Evolutionary conservation across 2,797 vertebrate species (phyloP).

Genomic region (Loris lydekkerianus): DNA sequence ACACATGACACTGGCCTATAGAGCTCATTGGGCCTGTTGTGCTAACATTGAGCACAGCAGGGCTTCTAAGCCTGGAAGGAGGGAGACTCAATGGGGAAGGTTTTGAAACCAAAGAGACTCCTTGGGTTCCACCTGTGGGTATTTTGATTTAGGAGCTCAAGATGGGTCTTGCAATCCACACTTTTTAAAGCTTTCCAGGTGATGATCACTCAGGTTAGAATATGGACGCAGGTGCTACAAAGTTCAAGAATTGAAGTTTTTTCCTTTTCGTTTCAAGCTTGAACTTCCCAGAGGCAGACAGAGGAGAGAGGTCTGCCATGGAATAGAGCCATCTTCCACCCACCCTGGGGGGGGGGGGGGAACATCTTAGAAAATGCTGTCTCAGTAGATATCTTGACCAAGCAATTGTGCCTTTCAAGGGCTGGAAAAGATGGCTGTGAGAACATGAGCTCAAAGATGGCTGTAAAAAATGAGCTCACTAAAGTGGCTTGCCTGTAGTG

Average conservation of each 20-base stretch:
- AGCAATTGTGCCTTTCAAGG: neutral
- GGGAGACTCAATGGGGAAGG: neutral
- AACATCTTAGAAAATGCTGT: neutral
- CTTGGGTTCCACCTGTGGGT: fast-evolving
- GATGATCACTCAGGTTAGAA: neutral
- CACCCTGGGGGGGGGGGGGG: no score
- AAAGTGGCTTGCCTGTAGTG: neutral
- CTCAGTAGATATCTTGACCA: neutral
- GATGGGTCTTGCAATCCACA: no score
- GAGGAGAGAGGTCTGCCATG: neutral
- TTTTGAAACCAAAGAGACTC: neutral
- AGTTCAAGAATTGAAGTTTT: neutral
- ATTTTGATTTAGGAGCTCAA: neutral
- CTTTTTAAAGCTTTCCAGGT: neutral
- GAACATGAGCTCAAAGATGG: fast-evolving
- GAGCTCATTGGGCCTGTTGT: neutral
- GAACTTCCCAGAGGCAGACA: neutral
- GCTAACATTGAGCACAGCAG: fast-evolving
- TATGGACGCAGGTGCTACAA: neutral
- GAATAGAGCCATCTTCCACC: fast-evolving
- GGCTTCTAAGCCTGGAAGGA: neutral
- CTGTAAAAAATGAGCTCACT: neutral
- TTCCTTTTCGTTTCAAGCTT: neutral
- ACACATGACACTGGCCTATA: fast-evolving
- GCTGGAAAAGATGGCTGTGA: neutral